phyloP scores from a whole-genome alignment of 1,140 invertebrate genomes.

The Hylyphantes graminicola region DNA sequence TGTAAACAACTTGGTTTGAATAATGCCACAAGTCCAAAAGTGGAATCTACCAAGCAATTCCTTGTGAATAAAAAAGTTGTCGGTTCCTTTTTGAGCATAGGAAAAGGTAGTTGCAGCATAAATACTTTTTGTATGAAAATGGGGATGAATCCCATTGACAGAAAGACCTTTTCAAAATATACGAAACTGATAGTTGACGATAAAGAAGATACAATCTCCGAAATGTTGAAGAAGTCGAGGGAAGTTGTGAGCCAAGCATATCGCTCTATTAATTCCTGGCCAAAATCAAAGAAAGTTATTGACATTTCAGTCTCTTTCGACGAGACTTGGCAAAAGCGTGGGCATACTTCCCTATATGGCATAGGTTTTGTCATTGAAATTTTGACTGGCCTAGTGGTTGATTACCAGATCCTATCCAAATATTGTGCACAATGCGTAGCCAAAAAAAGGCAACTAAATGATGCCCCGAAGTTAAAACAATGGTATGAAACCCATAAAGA shows the following conservation, averaged over 20 bases:
- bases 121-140: not conserved
- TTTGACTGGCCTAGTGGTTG: conserved; percentile 2
- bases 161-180: not conserved
- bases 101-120: not conserved
- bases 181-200: not conserved
- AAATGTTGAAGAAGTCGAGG: not conserved
- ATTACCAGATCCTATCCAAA: not conserved
- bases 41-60: not conserved
- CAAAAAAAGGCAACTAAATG: not conserved
- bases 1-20: no score
- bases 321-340: not conserved
- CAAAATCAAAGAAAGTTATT: not conserved
- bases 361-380: not conserved
- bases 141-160: not conserved
- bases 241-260: not conserved
- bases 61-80: not conserved
- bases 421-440: not conserved
- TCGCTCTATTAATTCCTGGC: not conserved
- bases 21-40: not conserved
- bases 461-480: not conserved
- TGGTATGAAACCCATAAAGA: not conserved
- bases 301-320: not conserved
- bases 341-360: not conserved
- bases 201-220: not conserved
- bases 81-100: not conserved